These are phyloP conservation scores for Stichopus horrens DNA, from an alignment of 53 echinoderm and acorn worm genomes.

Conservation along the genomic window DNA sequence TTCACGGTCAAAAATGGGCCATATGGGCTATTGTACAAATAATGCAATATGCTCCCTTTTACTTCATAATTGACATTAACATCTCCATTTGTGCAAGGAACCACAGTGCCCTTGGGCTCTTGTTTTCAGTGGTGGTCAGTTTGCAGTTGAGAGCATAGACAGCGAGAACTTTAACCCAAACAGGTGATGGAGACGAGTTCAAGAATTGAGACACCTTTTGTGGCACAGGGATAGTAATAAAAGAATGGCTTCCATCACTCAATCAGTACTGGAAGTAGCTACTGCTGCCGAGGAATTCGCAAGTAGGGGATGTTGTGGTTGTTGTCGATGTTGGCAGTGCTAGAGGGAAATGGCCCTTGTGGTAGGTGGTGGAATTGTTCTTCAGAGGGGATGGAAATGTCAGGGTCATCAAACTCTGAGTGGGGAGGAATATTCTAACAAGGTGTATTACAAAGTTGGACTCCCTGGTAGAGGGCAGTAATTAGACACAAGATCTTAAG, in stretches of 20 bases:
- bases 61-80: too few relatives aligned
- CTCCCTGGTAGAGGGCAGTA: background rate
- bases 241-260: background rate
- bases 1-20: too few relatives aligned
- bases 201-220: background rate
- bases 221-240: background rate
- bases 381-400: background rate
- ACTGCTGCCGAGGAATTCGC: background rate
- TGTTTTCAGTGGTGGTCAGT: too few relatives aligned
- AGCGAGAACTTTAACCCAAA: background rate
- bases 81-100: too few relatives aligned
- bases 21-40: too few relatives aligned
- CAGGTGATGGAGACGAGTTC: background rate
- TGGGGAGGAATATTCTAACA: background rate
- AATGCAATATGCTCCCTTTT: too few relatives aligned
- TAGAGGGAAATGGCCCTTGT: background rate
- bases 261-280: background rate
- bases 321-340: background rate
- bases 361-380: background rate
- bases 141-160: too few relatives aligned
- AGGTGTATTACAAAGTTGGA: background rate
- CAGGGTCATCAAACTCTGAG: background rate
- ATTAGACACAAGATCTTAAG: too few relatives aligned
- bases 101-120: too few relatives aligned
- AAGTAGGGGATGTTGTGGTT: constrained; percentile 4